These are phyloP conservation scores for Neoscelio sp. DNA, from an alignment of 2,888 invertebrate genomes.

Conservation along the genomic window DNA sequence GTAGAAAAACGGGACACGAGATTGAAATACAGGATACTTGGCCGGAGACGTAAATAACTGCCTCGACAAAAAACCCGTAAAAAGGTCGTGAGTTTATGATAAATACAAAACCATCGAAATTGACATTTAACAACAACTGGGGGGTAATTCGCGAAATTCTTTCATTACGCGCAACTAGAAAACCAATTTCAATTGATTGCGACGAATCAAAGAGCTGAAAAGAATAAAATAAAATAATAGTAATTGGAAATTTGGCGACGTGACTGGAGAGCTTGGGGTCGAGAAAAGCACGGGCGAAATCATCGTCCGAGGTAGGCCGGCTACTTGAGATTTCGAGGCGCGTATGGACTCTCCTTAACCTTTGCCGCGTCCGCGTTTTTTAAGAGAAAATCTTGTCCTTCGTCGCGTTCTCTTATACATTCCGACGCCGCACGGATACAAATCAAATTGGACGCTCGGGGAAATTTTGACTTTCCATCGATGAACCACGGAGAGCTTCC, in stretches of 20 bases:
- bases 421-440: constrained; percentile 70
- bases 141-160: constrained; percentile 49
- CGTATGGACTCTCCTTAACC: constrained; percentile 77
- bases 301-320: constrained; percentile 30
- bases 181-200: constrained; percentile 35
- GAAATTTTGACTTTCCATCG: constrained; percentile 74
- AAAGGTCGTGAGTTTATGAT: constrained; percentile 29
- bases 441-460: constrained; percentile 75
- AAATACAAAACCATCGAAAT: constrained; percentile 45
- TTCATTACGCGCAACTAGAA: constrained; percentile 12
- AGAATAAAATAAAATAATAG: constrained; percentile 52
- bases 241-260: constrained; percentile 52
- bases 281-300: constrained; percentile 32
- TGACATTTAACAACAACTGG: constrained; percentile 44
- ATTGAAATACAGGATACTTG: constrained; percentile 19
- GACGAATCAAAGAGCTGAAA: constrained; percentile 36
- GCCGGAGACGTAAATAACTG: neutral
- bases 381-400: constrained; percentile 72
- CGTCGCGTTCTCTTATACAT: constrained; percentile 53
- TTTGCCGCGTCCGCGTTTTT: constrained; percentile 82
- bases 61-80: neutral
- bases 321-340: constrained; percentile 75
- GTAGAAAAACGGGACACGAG: constrained; percentile 3
- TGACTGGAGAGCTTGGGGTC: constrained; percentile 27
- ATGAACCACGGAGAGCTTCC: constrained; percentile 37